Percentiles rank a stretch among this genome's conserved stretches.
phyloP scores from a whole-genome alignment of 2,797 vertebrate species.

The Lacerta agilis region DNA sequence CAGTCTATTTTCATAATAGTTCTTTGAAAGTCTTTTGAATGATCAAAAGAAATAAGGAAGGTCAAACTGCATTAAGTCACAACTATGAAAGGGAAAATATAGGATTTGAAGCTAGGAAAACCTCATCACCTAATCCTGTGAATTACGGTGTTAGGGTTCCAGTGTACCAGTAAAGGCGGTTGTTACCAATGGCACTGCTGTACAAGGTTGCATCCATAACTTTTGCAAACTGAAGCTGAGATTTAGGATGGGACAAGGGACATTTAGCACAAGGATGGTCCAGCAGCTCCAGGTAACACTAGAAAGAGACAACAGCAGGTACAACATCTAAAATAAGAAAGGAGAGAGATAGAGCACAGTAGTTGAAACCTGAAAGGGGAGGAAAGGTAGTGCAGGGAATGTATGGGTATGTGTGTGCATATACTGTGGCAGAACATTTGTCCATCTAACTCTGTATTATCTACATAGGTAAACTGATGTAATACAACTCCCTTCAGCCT shows the following conservation, averaged over 20 bases:
- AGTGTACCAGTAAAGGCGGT: not conserved
- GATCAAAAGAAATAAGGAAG: slow-evolving; percentile 53
- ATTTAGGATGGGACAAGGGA: not conserved
- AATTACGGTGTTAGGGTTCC: not conserved
- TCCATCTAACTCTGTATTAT: too few relatives aligned
- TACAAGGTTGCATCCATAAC: slow-evolving; percentile 40
- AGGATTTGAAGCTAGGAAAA: not conserved
- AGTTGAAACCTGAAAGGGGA: not conserved
- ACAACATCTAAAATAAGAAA: slow-evolving; percentile 1
- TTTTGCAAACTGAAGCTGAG: not conserved
- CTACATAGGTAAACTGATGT: too few relatives aligned
- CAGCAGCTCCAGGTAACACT: not conserved
- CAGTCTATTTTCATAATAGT: slow-evolving; percentile 64
- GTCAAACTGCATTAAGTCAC: slow-evolving; percentile 47
- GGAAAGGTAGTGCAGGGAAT: not conserved
- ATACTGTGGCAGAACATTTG: too few relatives aligned
- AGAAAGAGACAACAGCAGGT: slow-evolving; percentile 35
- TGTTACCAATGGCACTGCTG: not conserved
- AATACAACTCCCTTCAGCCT: too few relatives aligned
- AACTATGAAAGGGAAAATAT: not conserved
- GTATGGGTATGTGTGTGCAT: not conserved
- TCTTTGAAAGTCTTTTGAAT: slow-evolving; percentile 57
- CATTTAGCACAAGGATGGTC: not conserved
- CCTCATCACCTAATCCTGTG: not conserved
- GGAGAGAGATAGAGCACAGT: not conserved